Conservation (phyloP, 2,888 invertebrate genomes). For the Hydrotaea diabolus region DNA sequence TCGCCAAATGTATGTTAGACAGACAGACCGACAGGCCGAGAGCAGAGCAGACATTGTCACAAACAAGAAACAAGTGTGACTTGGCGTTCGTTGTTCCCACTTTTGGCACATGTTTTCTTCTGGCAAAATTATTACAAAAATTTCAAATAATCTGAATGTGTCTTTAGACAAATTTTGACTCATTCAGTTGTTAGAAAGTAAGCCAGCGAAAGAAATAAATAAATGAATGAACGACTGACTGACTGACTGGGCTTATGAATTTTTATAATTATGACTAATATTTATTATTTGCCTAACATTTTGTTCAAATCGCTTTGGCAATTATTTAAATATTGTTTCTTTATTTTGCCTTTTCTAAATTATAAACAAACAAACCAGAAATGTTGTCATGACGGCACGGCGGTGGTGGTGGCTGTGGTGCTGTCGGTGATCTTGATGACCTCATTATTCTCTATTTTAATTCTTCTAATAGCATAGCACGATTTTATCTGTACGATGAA, state of each 20-base stretch:
- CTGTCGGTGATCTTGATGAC: background rate
- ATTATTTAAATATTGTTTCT: background rate
- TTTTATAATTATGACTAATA: slow-evolving; percentile 24
- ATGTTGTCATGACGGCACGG: background rate
- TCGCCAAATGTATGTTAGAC: slow-evolving; percentile 17
- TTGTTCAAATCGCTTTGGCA: background rate
- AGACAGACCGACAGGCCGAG: background rate
- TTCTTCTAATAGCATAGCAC: background rate
- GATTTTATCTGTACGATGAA: background rate
- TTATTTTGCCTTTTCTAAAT: background rate
- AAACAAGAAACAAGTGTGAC: background rate
- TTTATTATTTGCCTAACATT: background rate
- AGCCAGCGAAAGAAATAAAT: background rate
- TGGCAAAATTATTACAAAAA: background rate
- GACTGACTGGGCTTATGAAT: background rate
- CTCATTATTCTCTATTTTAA: background rate
- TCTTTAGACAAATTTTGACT: background rate
- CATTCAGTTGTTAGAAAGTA: slow-evolving; percentile 20
- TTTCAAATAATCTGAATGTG: background rate
- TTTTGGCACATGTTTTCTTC: background rate
- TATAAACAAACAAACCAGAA: background rate
- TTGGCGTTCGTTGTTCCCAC: background rate
- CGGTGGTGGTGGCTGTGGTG: background rate
- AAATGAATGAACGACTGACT: background rate
- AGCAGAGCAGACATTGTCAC: slow-evolving; percentile 27